Percentiles rank a stretch among this genome's conserved stretches.
These are phyloP conservation scores for Lordiphosa fenestrarum DNA, from an alignment of 2,888 invertebrate genomes.

Conservation along the genomic window DNA sequence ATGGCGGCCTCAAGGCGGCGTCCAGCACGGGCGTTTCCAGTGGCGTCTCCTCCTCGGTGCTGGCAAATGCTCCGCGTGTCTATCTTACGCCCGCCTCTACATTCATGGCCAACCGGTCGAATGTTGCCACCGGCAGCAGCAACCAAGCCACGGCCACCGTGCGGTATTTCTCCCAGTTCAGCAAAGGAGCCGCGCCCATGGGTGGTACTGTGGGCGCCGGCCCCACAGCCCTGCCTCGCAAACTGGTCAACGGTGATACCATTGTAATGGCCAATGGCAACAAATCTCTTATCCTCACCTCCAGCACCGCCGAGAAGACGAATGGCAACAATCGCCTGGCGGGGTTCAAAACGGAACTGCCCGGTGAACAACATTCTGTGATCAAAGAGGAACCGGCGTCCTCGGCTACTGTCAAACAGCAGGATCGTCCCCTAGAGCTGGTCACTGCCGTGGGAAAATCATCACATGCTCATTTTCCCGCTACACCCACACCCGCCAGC, in stretches of 20 bases:
- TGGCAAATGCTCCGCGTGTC: conserved; percentile 54
- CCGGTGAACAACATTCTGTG: conserved; percentile 4
- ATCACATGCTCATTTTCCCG: no score
- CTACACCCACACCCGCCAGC: no score
- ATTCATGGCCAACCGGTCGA: conserved; percentile 44
- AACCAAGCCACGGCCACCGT: conserved; percentile 35
- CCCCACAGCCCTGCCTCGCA: conserved; percentile 31
- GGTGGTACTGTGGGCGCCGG: not conserved
- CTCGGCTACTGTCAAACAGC: conserved; percentile 4
- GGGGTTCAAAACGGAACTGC: not conserved
- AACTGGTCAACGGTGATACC: conserved; percentile 50
- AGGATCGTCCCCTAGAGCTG: conserved; percentile 16
- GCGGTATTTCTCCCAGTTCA: conserved; percentile 73
- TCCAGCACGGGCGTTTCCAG: conserved; percentile 37
- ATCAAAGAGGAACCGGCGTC: conserved; percentile 9
- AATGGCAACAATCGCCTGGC: conserved; percentile 32
- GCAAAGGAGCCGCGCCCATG: conserved; percentile 30
- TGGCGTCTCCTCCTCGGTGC: conserved; percentile 48
- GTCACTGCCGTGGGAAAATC: conserved; percentile 4
- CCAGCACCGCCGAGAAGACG: conserved; percentile 10
- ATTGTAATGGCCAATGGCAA: conserved; percentile 54
- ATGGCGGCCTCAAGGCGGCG: conserved; percentile 62
- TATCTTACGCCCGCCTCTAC: conserved; percentile 45
- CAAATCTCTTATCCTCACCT: conserved; percentile 40
- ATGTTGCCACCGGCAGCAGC: conserved; percentile 35